Percentiles rank a stretch among this genome's conserved stretches.
Conservation (phyloP, 2,888 invertebrate species). For the Eurytoma adleriae region DNA sequence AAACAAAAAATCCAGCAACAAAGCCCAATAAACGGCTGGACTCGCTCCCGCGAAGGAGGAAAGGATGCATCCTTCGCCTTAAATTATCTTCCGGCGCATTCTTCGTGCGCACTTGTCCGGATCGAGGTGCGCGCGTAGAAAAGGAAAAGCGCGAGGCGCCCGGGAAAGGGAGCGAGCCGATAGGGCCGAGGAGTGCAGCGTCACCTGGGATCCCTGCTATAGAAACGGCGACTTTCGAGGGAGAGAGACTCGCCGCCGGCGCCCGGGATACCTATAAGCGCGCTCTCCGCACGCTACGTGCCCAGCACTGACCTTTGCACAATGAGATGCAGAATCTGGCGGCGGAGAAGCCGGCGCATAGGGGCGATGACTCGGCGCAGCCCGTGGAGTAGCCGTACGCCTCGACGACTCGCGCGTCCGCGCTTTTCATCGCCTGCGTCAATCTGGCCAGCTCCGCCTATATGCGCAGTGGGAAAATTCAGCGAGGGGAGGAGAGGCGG, state of each 20-base stretch:
- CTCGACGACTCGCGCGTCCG: slow-evolving; percentile 78
- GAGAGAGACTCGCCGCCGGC: background rate
- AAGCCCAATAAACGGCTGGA: background rate
- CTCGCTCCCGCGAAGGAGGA: background rate
- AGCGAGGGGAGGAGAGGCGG: no score
- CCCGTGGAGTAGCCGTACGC: slow-evolving; percentile 74
- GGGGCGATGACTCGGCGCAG: slow-evolving; percentile 79
- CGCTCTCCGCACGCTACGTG: background rate
- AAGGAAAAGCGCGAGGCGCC: background rate
- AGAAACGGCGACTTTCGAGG: slow-evolving; percentile 8
- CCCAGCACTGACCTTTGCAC: slow-evolving; percentile 75
- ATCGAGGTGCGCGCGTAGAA: background rate
- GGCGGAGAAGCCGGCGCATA: slow-evolving; percentile 81
- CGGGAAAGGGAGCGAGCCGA: background rate
- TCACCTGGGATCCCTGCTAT: slow-evolving; percentile 18
- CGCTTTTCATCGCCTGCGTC: slow-evolving; percentile 75
- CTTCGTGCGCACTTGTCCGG: slow-evolving; percentile 29
- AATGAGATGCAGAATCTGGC: slow-evolving; percentile 80
- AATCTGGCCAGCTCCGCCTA: slow-evolving; percentile 76
- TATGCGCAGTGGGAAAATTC: slow-evolving; percentile 63
- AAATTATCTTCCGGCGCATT: slow-evolving; percentile 5
- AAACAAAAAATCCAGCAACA: no score
- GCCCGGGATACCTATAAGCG: background rate
- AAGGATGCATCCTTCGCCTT: background rate
- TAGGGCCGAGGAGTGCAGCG: slow-evolving; percentile 18